These are phyloP conservation scores for Drosophila borborema DNA, from an alignment of 2,888 invertebrate genomes.

Conservation along the genomic window DNA sequence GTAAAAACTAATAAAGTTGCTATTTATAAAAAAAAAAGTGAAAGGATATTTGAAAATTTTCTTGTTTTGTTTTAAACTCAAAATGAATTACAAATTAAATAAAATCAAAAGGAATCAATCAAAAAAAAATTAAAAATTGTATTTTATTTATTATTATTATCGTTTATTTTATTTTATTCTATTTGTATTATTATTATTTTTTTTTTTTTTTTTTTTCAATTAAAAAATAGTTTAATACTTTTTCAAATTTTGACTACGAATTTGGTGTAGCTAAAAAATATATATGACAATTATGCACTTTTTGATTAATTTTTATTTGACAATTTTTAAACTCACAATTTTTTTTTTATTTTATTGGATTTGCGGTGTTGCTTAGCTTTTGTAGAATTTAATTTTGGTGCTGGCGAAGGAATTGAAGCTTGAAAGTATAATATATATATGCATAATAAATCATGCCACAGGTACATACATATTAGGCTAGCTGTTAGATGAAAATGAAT, in stretches of 20 bases:
- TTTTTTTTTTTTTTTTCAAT: too few relatives aligned
- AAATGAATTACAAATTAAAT: not conserved
- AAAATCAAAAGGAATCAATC: not conserved
- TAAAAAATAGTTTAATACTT: too few relatives aligned
- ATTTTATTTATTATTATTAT: too few relatives aligned
- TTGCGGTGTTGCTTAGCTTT: conserved; percentile 49
- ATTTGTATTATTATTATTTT: too few relatives aligned
- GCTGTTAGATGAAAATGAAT: not conserved
- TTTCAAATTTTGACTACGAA: not conserved
- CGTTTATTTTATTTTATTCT: too few relatives aligned
- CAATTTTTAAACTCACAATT: conserved; percentile 35
- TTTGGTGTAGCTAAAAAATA: not conserved
- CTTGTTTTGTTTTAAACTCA: too few relatives aligned
- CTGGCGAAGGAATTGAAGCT: conserved; percentile 74
- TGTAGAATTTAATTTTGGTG: conserved; percentile 76
- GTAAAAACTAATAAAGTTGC: too few relatives aligned
- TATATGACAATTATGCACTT: not conserved
- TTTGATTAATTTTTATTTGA: not conserved
- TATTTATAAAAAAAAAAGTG: not conserved
- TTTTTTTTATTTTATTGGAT: conserved; percentile 1
- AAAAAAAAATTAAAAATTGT: too few relatives aligned
- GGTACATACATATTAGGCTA: not conserved
- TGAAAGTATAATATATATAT: conserved; percentile 20
- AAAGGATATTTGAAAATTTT: not conserved
- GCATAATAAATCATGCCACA: not conserved